Evolutionary conservation across 2,888 invertebrate species (phyloP), one percentile per base, ranked within the genome.

Genomic region (Brachylomia viminalis): DNA sequence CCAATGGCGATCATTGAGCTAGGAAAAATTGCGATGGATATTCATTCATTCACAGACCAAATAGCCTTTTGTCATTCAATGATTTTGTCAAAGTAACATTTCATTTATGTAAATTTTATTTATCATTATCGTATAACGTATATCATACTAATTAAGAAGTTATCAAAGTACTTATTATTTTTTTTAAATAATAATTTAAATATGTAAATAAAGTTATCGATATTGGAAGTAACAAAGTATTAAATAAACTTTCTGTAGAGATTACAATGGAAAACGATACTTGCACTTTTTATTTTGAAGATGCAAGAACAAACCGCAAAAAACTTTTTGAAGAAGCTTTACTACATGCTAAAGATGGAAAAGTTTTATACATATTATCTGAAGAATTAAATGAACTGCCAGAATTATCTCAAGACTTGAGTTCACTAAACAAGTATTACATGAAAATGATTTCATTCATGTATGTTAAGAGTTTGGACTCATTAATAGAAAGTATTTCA

Each of bases 381-480:
- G 93, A 96, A 84, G 95, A 96, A 87, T 84, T 96, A 27, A 92
- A 91, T 83, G 94, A 95, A 88, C 83, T 96, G 38, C 96, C 96
- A n/a, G 86, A 93, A 78, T 82, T 96, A 66, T 95, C 95, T 17
- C 94, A 96, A 88, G 94, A 95, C 75, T 78, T 95, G 3, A 91
- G 76, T 83, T 88, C 89, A 68, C 80, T 94, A 1, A 94, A 93
- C 67, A 92, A 92, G 80, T 92, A 94, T 86, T 95, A 94, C 72
- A 93, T 96, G 92, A 96, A 95, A 90, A 94, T 96, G 95, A 93
- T 96, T 33, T 95, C 93, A 85, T 96, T 96, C 88, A 83, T 96
- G 20, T 96, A 96, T 91, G 93, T 92, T 58, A 92, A 92, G 65
- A 92, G 85, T 76, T 81, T 94, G 66, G 91, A 94, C 69, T 90